Evolutionary conservation across 2,888 invertebrate genomes (phyloP), one percentile per base, ranked within the genome.

Genomic region (Rotaria socialis): DNA sequence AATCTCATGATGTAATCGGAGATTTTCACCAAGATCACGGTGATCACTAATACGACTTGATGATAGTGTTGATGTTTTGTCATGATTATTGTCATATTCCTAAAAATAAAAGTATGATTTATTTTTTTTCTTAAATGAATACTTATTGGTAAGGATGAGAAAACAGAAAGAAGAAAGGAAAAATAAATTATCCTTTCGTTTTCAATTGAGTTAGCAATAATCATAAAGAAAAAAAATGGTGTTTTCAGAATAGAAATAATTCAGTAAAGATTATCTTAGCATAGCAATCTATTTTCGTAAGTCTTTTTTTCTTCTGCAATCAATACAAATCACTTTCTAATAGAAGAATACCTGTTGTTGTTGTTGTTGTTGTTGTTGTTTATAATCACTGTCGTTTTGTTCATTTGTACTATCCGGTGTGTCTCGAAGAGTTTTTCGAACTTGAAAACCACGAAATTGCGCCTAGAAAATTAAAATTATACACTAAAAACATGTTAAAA

Each of bases 361-460:
- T n/a, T n/a, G n/a, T n/a, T n/a, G n/a, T n/a, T 67, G 16, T 67
- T 67, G 16, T 35, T 11, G 35, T 35, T 35, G 35, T 47, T 47
- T 47, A 47, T 47, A 11, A 47, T 47, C 2, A 47, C 8, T 47
- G 47, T 7, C 8, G 8, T 47, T 47, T 47, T 60, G 35, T 67
- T 10, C 56, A 56, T 56, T 0, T 8, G 14, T 2, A 35, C 16
- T 6, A 19, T 19, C 35, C 7, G 19, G 0, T 35, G 16, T 2
- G 35, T 67, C 35, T 67, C 35, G 67, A 11, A 80, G 19, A n/a
- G n/a, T 43, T 47, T 80, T 80, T 80, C 80, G 47, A 47, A 24
- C n/a, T 47, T 47, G 43, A 80, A 41, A 80, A 24, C 80, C 80
- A 80, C 80, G 80, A 47, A 47, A 80, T n/a, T 47, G 24, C n/a